Percentiles rank a stretch among this genome's conserved stretches.
Conservation (phyloP, 2,888 invertebrate species). For the Lagria hirta region DNA sequence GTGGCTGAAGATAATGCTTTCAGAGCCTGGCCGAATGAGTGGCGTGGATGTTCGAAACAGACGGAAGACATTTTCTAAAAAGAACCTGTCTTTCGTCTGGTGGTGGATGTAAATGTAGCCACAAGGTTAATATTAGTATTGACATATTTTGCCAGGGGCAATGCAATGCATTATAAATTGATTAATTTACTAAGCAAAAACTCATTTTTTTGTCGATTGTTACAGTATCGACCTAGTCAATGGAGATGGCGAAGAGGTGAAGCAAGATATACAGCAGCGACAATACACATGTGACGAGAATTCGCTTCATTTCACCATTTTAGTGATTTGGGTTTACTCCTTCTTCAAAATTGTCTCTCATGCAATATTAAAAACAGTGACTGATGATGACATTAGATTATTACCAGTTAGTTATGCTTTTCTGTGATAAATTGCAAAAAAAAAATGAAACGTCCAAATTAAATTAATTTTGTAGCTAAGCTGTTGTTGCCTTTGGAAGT, state of each 20-base stretch:
- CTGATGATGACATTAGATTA: constrained; percentile 10
- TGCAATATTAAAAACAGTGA: constrained; percentile 11
- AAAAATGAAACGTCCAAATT: constrained; percentile 26
- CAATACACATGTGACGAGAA: constrained; percentile 82
- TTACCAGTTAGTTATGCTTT: constrained; percentile 27
- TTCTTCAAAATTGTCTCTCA: constrained; percentile 10
- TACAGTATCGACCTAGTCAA: constrained; percentile 91
- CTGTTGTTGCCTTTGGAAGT: constrained; percentile 5
- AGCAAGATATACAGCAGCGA: constrained; percentile 91
- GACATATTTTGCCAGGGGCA: no score
- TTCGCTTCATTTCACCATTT: constrained; percentile 14
- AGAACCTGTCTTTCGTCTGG: no score
- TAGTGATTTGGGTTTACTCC: constrained; percentile 4
- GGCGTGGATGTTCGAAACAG: no score
- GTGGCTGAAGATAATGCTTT: no score
- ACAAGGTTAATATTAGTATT: no score
- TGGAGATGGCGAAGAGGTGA: constrained; percentile 92
- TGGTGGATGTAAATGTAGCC: no score
- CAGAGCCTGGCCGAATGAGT: no score
- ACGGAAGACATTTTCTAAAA: not conserved
- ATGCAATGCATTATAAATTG: not conserved
- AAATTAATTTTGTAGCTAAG: constrained; percentile 1
- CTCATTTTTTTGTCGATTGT: no score
- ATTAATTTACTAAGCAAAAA: not conserved
- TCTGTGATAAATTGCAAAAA: constrained; percentile 30